Evolutionary conservation across 1,140 invertebrate species (phyloP).

Genomic region (Procambarus clarkii): DNA sequence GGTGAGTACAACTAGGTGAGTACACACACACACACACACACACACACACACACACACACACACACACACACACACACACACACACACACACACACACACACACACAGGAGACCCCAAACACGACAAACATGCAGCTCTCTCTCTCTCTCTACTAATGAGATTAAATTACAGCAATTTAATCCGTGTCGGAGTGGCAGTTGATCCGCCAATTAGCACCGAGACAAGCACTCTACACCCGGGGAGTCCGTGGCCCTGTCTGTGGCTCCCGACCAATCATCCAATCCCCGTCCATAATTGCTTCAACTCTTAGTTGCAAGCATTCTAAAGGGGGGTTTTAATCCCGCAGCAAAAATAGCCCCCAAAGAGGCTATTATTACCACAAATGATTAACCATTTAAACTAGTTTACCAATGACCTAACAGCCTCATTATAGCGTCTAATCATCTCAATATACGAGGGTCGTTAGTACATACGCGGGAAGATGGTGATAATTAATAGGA

Average conservation of each 20-base stretch:
- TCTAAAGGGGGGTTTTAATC: background rate
- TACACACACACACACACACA: too few species aligned
- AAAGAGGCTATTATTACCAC: background rate
- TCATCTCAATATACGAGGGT: background rate
- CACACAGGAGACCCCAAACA: too few species aligned
- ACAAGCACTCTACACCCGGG: background rate
- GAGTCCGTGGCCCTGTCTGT: background rate
- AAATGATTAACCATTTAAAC: background rate
- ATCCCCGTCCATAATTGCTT: background rate
- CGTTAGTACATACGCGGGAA: background rate
- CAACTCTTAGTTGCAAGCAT: background rate
- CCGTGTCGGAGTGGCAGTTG: background rate
- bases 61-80: too few species aligned
- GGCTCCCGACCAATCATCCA: background rate
- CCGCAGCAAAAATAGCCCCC: too few species aligned
- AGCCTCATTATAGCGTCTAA: background rate
- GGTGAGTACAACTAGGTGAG: too few species aligned
- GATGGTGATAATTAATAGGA: background rate
- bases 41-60: too few species aligned
- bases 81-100: background rate
- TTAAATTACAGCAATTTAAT: background rate
- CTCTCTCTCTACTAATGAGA: conserved; percentile 4
- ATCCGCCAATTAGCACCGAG: background rate
- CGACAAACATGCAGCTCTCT: background rate
- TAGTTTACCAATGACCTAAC: background rate